A percentile compares a stretch with the other conserved stretches of the same genome.
Conservation (phyloP, 2,113 vertebrate species). For the Murina feae region DNA sequence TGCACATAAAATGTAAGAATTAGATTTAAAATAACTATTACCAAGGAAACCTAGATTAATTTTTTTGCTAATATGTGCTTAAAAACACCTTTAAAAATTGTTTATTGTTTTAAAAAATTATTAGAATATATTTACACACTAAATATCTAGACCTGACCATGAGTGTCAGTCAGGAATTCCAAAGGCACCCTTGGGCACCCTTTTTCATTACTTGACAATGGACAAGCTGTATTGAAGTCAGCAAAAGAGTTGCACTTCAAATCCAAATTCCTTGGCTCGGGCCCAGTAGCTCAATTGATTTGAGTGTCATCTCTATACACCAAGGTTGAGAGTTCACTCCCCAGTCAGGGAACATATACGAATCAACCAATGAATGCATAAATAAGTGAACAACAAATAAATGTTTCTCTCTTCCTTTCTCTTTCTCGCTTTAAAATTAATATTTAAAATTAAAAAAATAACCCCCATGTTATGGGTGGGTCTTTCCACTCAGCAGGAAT, state of each 20-base stretch:
- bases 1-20: not conserved
- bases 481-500: not conserved
- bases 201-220: not conserved
- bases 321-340: not conserved
- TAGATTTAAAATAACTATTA: not conserved
- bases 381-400: not conserved
- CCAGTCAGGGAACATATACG: not conserved
- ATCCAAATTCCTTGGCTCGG: not conserved
- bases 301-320: not conserved
- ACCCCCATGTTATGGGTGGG: not conserved
- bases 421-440: not conserved
- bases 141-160: not conserved
- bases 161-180: not conserved
- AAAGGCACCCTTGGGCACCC: not conserved
- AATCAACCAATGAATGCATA: not conserved
- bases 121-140: not conserved
- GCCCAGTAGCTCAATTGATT: not conserved
- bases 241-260: not conserved
- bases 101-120: not conserved
- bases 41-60: not conserved
- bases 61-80: not conserved
- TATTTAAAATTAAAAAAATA: not conserved
- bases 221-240: not conserved
- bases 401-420: not conserved
- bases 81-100: not conserved